Evolutionary conservation across 2,888 invertebrate species (phyloP).

Genomic region (Drosophila mettleri): DNA sequence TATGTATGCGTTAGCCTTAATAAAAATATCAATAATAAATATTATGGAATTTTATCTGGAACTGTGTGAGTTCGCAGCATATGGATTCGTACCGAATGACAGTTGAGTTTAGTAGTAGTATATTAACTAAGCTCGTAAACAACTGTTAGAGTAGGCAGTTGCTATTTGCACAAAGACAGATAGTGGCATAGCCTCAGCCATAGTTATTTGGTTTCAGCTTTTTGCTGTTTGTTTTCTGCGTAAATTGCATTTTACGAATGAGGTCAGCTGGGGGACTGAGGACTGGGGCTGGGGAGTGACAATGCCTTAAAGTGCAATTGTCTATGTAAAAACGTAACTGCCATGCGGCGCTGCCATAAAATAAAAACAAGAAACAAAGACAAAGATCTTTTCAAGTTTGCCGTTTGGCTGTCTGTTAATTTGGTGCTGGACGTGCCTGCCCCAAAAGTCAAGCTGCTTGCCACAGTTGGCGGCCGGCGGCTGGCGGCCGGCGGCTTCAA

Average conservation of each 20-base stretch:
- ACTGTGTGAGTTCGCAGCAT: too few species aligned
- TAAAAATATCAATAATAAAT: background rate
- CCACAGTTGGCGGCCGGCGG: background rate
- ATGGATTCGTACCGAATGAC: background rate
- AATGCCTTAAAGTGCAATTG: conserved; percentile 63
- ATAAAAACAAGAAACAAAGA: background rate
- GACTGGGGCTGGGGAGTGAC: background rate
- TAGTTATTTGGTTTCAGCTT: background rate
- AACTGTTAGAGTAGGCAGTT: background rate
- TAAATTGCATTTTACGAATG: conserved; percentile 73
- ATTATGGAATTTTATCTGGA: background rate
- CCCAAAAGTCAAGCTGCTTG: conserved; percentile 44
- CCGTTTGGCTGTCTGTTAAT: conserved; percentile 56
- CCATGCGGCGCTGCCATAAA: conserved; percentile 32
- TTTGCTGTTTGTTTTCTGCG: conserved; percentile 49
- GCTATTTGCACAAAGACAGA: background rate
- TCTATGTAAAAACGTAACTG: conserved; percentile 45
- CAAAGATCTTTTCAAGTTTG: conserved; percentile 65
- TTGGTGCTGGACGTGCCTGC: conserved; percentile 63
- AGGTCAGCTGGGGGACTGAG: conserved; percentile 49
- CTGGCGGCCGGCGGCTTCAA: conserved; percentile 39
- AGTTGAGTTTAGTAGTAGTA: background rate
- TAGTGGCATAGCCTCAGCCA: background rate
- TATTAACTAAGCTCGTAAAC: background rate
- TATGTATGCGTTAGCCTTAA: too few species aligned